Base-by-base conservation (phyloP, 2,113 vertebrate genomes). In the Arenaria interpres region DNA sequence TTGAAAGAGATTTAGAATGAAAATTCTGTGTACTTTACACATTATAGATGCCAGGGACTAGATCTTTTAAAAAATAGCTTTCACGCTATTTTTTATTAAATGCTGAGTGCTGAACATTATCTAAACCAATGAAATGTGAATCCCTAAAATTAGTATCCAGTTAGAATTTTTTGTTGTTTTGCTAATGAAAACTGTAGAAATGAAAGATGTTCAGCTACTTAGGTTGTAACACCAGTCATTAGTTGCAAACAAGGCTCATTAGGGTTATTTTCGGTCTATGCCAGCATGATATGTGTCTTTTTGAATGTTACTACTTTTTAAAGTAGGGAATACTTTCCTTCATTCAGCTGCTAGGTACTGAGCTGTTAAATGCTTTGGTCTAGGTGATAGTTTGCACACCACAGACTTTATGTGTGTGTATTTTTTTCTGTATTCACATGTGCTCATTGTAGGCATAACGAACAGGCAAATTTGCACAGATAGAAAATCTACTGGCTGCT, bases 231-330 rank as follows among this genome's bases (percentile, higher is more conserved):
- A 75, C 15, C 18, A 63, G 24, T 41, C 32, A 46, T 63, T 54
- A 27, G 3, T 24, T 35, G 37, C 9, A 57, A 46, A 50, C 0
- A 0, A 54, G 41, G 18, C 48, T 63, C 6, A 37, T 30, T 68
- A 35, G 10, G 2, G 4, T 68, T 93, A 69, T 53, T 78, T 77
- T 11, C 30, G 27, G 10, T 25, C 67, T 74, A 2, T 66, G 54
- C 3, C 45, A 71, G 7, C 17, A 35, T 12, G 10, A 37, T 57
- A 27, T 1, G 6, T 57, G 57, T 68, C 6, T 57, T 85, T 78
- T 79, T 72, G 35, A 69, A 54, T 3, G n/a, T 39, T 37, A 41
- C 3, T n/a, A 3, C 14, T 50, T 81, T 71, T 46, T 21, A 46
- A 74, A 41, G 19, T 9, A 86, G 28, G 9, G 10, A 59, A 14